Conservation (phyloP, 2,113 vertebrate genomes). For the Stegostoma tigrinum region DNA sequence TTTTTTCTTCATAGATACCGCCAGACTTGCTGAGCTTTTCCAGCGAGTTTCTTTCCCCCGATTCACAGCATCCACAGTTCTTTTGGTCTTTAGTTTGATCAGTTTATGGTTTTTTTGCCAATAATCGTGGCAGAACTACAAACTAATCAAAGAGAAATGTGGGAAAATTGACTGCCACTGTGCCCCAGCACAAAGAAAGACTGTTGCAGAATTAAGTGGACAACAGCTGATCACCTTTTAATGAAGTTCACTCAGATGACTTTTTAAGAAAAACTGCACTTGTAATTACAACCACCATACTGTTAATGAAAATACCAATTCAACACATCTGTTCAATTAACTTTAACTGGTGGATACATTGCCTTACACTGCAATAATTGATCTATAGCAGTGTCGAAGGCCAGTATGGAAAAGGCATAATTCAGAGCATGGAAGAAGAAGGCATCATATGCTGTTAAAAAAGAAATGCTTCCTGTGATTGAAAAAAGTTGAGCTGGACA, state of each 20-base stretch:
- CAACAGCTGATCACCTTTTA: slow-evolving; percentile 31
- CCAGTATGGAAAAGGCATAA: background rate
- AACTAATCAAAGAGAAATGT: slow-evolving; percentile 13
- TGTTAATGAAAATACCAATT: slow-evolving; percentile 36
- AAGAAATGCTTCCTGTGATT: background rate
- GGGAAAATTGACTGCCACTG: slow-evolving; percentile 6
- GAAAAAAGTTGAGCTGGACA: background rate
- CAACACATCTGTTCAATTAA: slow-evolving; percentile 34
- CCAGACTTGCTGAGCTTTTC: no score
- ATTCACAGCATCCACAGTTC: no score
- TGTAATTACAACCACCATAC: slow-evolving; percentile 26
- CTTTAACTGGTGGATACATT: slow-evolving; percentile 28
- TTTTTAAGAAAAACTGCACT: slow-evolving; percentile 15
- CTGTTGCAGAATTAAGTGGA: slow-evolving; percentile 24
- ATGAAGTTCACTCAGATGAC: slow-evolving; percentile 21
- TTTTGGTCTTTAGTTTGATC: no score
- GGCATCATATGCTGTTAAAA: background rate
- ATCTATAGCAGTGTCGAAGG: slow-evolving; percentile 10
- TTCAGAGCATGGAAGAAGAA: background rate
- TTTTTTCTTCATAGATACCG: no score
- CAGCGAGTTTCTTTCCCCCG: no score
- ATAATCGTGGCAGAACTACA: slow-evolving; percentile 9
- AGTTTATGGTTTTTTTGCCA: background rate
- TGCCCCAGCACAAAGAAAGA: background rate
- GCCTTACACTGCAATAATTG: slow-evolving; percentile 29